Percentiles rank a stretch among this genome's conserved stretches.
These are phyloP conservation scores for Drosophila jambulina DNA, from an alignment of 1,140 invertebrate genomes.

Conservation along the genomic window DNA sequence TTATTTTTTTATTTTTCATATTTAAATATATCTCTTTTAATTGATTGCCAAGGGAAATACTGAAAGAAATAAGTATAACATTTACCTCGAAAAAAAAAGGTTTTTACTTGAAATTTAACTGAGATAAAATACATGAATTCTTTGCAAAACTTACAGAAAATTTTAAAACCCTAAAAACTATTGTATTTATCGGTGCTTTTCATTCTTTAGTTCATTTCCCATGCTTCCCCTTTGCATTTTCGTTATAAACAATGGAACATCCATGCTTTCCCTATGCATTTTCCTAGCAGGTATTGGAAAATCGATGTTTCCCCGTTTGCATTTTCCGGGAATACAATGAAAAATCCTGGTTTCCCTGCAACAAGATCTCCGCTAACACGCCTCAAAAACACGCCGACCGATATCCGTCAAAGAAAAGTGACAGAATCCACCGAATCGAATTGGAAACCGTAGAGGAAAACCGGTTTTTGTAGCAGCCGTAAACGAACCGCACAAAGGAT, in stretches of 20 bases:
- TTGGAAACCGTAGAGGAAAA: background rate
- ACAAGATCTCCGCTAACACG: conserved; percentile 25
- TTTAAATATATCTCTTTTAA: conserved; percentile 49
- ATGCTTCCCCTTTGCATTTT: background rate
- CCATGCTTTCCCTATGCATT: background rate
- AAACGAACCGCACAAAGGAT: conserved; percentile 28
- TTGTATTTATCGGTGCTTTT: background rate
- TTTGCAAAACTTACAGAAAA: background rate
- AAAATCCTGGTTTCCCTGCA: background rate
- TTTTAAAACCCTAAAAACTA: background rate
- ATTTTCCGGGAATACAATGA: background rate
- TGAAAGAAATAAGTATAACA: background rate
- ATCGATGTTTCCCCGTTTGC: background rate
- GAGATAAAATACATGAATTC: background rate
- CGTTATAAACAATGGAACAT: background rate
- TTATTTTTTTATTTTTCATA: conserved; percentile 9
- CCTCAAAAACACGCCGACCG: conserved; percentile 4
- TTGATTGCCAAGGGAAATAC: conserved; percentile 27
- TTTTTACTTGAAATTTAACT: background rate
- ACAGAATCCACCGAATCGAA: conserved; percentile 13
- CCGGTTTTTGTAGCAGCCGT: conserved; percentile 16
- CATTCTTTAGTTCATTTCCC: no score
- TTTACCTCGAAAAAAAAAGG: no score
- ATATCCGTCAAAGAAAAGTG: conserved; percentile 28
- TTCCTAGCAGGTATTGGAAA: no score